A percentile compares a stretch with the other conserved stretches of the same genome.
phyloP scores from a whole-genome alignment of 1,140 invertebrate genomes.

The Drosophila tsacasi region DNA sequence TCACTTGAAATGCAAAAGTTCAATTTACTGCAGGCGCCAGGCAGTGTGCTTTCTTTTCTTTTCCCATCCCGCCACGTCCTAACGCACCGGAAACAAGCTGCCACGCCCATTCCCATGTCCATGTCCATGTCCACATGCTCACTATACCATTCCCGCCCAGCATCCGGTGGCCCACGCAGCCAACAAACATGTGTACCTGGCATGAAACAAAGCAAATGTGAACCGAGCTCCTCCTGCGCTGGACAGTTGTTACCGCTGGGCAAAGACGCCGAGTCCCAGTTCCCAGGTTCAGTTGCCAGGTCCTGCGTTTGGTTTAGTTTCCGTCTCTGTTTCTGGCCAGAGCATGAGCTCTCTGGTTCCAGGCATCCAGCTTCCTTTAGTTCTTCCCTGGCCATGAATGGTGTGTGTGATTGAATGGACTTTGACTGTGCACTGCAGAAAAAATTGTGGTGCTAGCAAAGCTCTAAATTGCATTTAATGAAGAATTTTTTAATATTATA shows the following conservation, averaged over 20 bases:
- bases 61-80: background rate
- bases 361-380: conserved; percentile 36
- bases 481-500: too few relatives aligned
- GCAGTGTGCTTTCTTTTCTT: conserved; percentile 68
- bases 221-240: conserved; percentile 50
- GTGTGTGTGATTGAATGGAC: conserved; percentile 35
- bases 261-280: conserved; percentile 57
- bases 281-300: conserved; percentile 32
- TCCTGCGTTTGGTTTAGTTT: conserved; percentile 23
- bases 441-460: background rate
- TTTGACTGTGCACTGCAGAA: background rate
- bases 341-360: conserved; percentile 27
- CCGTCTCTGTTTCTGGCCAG: conserved; percentile 12
- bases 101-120: conserved; percentile 23
- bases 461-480: background rate
- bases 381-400: conserved; percentile 7
- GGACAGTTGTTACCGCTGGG: conserved; percentile 81
- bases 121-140: conserved; percentile 11
- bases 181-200: conserved; percentile 23
- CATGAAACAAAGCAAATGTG: conserved; percentile 71
- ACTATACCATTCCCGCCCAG: conserved; percentile 18
- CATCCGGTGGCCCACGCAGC: conserved; percentile 20
- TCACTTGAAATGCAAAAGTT: conserved; percentile 77
- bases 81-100: conserved; percentile 66
- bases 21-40: conserved; percentile 74